Percentiles rank a stretch among this genome's conserved stretches.
phyloP scores from a whole-genome alignment of 2,888 invertebrate genomes.

The Agonum fuliginosum region DNA sequence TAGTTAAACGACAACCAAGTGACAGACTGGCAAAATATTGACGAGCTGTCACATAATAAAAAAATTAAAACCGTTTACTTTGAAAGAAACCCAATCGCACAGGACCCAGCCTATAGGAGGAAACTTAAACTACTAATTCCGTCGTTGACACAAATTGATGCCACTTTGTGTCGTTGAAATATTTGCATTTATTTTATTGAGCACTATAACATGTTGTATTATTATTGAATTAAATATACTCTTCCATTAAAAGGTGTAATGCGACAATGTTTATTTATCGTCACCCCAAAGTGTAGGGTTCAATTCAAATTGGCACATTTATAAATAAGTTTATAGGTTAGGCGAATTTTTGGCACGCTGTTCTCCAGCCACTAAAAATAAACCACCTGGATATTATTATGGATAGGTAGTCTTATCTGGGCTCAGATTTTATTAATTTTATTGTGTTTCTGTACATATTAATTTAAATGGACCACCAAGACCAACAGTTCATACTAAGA shows the following conservation, averaged over 20 bases:
- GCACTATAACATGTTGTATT: slow-evolving; percentile 22
- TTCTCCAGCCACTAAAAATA: slow-evolving; percentile 69
- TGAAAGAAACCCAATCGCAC: slow-evolving; percentile 92
- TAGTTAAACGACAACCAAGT: slow-evolving; percentile 95
- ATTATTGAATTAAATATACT: no score
- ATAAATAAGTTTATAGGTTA: slow-evolving; percentile 64
- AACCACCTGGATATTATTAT: slow-evolving; percentile 70
- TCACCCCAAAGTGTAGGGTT: background rate
- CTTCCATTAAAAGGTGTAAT: background rate
- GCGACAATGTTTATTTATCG: background rate
- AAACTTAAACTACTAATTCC: slow-evolving; percentile 93
- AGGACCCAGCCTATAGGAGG: slow-evolving; percentile 90
- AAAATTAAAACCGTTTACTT: slow-evolving; percentile 90
- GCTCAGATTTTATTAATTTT: slow-evolving; percentile 44
- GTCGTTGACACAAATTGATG: slow-evolving; percentile 93
- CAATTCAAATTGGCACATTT: slow-evolving; percentile 61
- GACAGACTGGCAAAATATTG: slow-evolving; percentile 88
- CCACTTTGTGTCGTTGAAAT: slow-evolving; percentile 91
- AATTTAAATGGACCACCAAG: slow-evolving; percentile 57
- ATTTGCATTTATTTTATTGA: slow-evolving; percentile 17
- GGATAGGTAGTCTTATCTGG: slow-evolving; percentile 62
- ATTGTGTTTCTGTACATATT: slow-evolving; percentile 32
- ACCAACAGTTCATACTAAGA: slow-evolving; percentile 70
- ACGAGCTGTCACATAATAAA: slow-evolving; percentile 81
- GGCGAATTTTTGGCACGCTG: slow-evolving; percentile 71